These are phyloP conservation scores for Panurus biarmicus DNA, from an alignment of 2,113 vertebrate species.

Conservation along the genomic window DNA sequence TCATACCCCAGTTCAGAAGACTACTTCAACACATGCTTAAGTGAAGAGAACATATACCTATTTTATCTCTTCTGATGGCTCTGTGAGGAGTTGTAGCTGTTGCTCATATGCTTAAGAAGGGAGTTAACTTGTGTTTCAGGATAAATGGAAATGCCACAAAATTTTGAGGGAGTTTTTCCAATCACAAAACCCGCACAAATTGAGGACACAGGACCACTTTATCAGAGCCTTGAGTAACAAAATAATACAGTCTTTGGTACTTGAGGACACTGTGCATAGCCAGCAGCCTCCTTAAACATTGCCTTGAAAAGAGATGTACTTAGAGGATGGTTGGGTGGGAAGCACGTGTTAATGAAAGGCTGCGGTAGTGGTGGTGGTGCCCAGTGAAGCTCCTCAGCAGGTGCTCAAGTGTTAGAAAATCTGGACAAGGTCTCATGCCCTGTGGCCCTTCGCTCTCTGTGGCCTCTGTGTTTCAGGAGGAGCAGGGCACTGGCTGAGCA, in stretches of 20 bases:
- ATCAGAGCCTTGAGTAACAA: background rate
- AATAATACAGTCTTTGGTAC: background rate
- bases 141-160: background rate
- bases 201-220: background rate
- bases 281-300: background rate
- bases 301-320: background rate
- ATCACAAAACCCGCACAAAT: background rate
- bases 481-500: background rate
- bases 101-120: background rate
- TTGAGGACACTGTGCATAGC: rapidly evolving
- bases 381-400: background rate
- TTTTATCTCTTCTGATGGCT: background rate
- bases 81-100: background rate
- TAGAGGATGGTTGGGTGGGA: background rate
- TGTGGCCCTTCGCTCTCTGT: background rate
- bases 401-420: background rate
- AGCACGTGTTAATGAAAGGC: background rate
- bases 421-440: background rate
- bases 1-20: background rate
- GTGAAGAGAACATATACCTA: background rate
- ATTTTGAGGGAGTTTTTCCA: background rate
- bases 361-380: background rate
- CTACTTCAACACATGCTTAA: background rate
- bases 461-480: background rate
- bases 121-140: background rate